phyloP scores from a whole-genome alignment of 2,888 invertebrate genomes.

The Entomobrya multifasciata region DNA sequence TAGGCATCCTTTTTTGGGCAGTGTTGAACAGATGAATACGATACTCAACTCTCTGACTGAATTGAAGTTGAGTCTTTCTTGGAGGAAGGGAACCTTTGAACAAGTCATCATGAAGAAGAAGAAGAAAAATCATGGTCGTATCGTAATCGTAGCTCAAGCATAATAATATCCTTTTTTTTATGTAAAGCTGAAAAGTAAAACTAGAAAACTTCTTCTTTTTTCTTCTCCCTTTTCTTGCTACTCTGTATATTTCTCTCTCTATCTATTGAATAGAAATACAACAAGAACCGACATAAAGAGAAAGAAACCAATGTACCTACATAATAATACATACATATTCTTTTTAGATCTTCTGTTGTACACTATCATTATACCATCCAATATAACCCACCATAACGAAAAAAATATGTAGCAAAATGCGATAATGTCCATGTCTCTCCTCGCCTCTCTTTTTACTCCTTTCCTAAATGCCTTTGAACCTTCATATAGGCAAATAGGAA shows the following conservation, averaged over 20 bases:
- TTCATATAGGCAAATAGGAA: slow-evolving; percentile 12
- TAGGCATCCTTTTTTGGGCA: slow-evolving; percentile 58
- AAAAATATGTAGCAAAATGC: slow-evolving; percentile 19
- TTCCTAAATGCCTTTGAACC: slow-evolving; percentile 25
- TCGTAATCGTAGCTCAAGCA: not conserved
- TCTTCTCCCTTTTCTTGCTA: not conserved
- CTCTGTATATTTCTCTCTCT: too few relatives aligned
- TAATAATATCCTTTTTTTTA: slow-evolving; percentile 15
- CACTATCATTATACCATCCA: not conserved
- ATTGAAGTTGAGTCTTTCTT: slow-evolving; percentile 27
- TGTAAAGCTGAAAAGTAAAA: not conserved
- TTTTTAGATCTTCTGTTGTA: not conserved
- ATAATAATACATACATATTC: not conserved
- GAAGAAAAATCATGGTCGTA: not conserved
- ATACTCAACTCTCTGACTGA: not conserved
- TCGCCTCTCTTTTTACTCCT: not conserved
- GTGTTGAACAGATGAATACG: slow-evolving; percentile 23
- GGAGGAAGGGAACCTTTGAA: slow-evolving; percentile 39
- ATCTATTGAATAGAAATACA: not conserved
- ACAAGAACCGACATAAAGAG: not conserved
- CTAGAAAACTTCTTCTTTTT: not conserved
- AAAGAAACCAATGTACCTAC: not conserved
- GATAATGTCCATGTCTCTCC: slow-evolving; percentile 31
- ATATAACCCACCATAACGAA: slow-evolving; percentile 9
- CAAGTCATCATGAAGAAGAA: slow-evolving; percentile 6